Evolutionary conservation across 2,888 invertebrate species (phyloP).

Genomic region (Tetheella fluctuosa): DNA sequence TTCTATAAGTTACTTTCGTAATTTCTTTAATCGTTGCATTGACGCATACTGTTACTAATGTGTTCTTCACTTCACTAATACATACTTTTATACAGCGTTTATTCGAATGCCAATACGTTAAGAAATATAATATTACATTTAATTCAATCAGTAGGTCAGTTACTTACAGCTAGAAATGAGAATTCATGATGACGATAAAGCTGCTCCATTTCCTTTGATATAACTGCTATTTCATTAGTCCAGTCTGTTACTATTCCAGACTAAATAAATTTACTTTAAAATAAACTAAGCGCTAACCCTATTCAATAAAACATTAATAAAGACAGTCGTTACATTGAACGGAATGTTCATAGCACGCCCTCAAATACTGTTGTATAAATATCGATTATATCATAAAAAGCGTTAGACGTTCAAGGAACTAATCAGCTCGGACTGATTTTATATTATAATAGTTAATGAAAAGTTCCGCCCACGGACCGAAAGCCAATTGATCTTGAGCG

Average conservation of each 20-base stretch:
- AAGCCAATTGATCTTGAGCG: slow-evolving; percentile 74
- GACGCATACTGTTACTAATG: background rate
- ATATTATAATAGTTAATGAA: slow-evolving; percentile 80
- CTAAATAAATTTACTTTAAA: background rate
- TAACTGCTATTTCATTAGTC: background rate
- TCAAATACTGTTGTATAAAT: slow-evolving; percentile 53
- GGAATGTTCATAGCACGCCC: slow-evolving; percentile 34
- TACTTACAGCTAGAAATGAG: background rate
- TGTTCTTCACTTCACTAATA: background rate
- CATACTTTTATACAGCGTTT: background rate
- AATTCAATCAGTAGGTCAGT: background rate
- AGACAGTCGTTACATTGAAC: slow-evolving; percentile 4
- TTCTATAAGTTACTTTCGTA: slow-evolving; percentile 45
- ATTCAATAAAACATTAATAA: slow-evolving; percentile 8
- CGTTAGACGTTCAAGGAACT: slow-evolving; percentile 65
- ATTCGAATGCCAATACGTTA: background rate
- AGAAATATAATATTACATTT: slow-evolving; percentile 19
- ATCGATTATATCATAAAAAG: slow-evolving; percentile 54
- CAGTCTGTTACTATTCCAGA: background rate
- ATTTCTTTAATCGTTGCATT: slow-evolving; percentile 18
- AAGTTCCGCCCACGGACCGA: slow-evolving; percentile 74
- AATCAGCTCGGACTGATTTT: slow-evolving; percentile 60
- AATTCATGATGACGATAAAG: background rate
- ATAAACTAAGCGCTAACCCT: background rate
- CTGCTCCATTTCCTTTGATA: background rate